These are phyloP conservation scores for Pharmacophagus antenor DNA, from an alignment of 2,888 invertebrate species.

Conservation along the genomic window DNA sequence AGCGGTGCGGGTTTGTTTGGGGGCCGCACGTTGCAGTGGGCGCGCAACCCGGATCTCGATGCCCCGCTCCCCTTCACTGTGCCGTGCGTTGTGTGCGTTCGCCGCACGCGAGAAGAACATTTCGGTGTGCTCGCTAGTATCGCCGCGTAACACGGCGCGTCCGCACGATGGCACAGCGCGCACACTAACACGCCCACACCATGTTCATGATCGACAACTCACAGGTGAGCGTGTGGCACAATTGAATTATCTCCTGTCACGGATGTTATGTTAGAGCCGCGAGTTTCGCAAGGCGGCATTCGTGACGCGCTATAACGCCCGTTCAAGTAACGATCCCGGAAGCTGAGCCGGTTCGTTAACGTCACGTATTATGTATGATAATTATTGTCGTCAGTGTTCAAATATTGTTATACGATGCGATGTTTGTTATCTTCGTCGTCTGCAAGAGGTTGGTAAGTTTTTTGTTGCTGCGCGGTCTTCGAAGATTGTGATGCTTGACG, in stretches of 20 bases:
- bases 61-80: slow-evolving; percentile 78
- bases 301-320: slow-evolving; percentile 64
- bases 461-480: not conserved
- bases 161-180: slow-evolving; percentile 55
- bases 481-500: not conserved
- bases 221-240: slow-evolving; percentile 70
- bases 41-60: slow-evolving; percentile 77
- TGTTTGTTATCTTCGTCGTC: slow-evolving; percentile 8
- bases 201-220: slow-evolving; percentile 77
- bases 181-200: slow-evolving; percentile 63
- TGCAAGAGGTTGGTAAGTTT: slow-evolving; percentile 16
- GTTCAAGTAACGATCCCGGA: slow-evolving; percentile 76
- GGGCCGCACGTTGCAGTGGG: slow-evolving; percentile 73
- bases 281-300: slow-evolving; percentile 48
- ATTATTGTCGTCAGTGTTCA: slow-evolving; percentile 64
- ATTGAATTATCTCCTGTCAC: slow-evolving; percentile 39
- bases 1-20: slow-evolving; percentile 67
- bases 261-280: slow-evolving; percentile 39
- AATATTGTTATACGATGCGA: slow-evolving; percentile 45
- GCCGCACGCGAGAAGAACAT: slow-evolving; percentile 9
- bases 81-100: slow-evolving; percentile 36
- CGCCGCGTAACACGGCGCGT: slow-evolving; percentile 66
- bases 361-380: slow-evolving; percentile 73
- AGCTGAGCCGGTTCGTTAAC: slow-evolving; percentile 75
- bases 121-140: slow-evolving; percentile 52